phyloP scores from a whole-genome alignment of 1,140 invertebrate species.

The Eriocheir sinensis region DNA sequence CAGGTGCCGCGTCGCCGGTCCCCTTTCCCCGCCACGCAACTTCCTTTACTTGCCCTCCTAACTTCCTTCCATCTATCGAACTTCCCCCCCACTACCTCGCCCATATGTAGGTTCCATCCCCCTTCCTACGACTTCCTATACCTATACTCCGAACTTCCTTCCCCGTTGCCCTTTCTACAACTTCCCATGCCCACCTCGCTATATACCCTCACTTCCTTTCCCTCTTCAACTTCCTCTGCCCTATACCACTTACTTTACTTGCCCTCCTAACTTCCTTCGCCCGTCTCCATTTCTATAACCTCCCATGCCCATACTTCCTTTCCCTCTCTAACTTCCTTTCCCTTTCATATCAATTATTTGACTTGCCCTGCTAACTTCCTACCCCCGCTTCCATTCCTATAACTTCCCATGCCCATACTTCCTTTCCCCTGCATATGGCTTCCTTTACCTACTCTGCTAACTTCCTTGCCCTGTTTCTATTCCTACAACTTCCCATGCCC shows the following conservation, averaged over 20 bases:
- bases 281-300: too few species aligned
- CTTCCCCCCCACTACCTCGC: too few species aligned
- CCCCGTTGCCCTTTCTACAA: neutral
- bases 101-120: too few species aligned
- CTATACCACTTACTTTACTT: neutral
- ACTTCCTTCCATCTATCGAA: too few species aligned
- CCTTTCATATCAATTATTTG: neutral
- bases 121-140: too few species aligned
- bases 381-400: too few species aligned
- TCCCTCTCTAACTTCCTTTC: neutral
- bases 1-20: neutral
- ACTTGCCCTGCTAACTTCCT: neutral
- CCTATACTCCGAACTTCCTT: neutral
- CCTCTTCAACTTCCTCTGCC: neutral
- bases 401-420: neutral
- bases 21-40: neutral
- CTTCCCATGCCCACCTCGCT: too few species aligned
- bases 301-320: neutral
- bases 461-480: neutral
- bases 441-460: too few species aligned
- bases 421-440: neutral
- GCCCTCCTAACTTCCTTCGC: neutral
- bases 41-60: neutral
- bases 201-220: too few species aligned
- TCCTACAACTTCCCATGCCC: neutral